Evolutionary conservation across 2,113 vertebrate genomes (phyloP).

Genomic region (Potamarius usumacintae): DNA sequence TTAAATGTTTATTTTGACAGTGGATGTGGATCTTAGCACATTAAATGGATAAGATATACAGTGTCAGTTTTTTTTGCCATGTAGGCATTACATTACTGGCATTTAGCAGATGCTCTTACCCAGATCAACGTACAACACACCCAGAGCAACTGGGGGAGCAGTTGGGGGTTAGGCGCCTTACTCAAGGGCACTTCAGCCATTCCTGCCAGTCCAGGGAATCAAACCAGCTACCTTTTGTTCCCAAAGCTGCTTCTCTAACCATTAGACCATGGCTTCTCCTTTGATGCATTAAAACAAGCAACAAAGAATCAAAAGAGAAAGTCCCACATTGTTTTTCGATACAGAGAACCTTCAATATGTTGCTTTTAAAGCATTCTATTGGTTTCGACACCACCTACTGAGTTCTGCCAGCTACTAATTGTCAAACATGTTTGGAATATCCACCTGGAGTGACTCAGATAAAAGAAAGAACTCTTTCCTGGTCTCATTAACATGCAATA

Average conservation of each 20-base stretch:
- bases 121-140: too few relatives aligned
- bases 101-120: too few relatives aligned
- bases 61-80: not conserved
- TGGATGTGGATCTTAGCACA: not conserved
- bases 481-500: conserved; percentile 9
- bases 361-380: not conserved
- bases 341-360: not conserved
- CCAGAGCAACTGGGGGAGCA: too few relatives aligned
- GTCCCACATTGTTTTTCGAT: not conserved
- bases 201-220: too few relatives aligned
- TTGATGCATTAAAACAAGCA: not conserved
- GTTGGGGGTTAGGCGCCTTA: too few relatives aligned
- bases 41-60: not conserved
- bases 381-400: not conserved
- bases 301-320: not conserved
- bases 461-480: not conserved
- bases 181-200: too few relatives aligned
- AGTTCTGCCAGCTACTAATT: conserved; percentile 5
- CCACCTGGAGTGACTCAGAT: not conserved
- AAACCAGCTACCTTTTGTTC: too few relatives aligned
- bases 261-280: too few relatives aligned
- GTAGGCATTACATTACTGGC: not conserved
- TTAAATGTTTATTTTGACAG: not conserved
- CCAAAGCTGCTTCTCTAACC: too few relatives aligned
- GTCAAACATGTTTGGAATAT: conserved; percentile 5